Evolutionary conservation across 2,797 vertebrate species (phyloP).

Genomic region (Leptatherina wallacei): DNA sequence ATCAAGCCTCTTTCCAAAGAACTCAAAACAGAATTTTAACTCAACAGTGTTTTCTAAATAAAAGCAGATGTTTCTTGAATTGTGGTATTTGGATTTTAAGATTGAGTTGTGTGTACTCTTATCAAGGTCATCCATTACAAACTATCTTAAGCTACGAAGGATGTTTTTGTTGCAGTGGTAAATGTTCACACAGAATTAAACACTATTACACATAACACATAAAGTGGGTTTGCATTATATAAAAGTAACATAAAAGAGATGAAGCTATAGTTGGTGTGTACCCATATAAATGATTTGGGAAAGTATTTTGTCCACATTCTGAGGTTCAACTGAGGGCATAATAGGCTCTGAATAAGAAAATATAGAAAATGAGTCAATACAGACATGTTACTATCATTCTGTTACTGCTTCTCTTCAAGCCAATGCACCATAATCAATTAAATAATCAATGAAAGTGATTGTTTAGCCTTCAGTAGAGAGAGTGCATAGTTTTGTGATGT

Average conservation of each 20-base stretch:
- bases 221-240: not conserved
- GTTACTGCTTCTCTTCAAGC: constrained; percentile 8
- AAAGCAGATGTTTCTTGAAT: too few species aligned
- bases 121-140: not conserved
- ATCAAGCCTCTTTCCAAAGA: not conserved
- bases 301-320: not conserved
- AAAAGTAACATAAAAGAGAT: not conserved
- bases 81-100: not conserved
- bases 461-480: constrained; percentile 5
- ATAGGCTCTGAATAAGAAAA: constrained; percentile 11
- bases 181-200: constrained; percentile 12
- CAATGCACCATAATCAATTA: constrained; percentile 19
- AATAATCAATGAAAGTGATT: constrained; percentile 48
- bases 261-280: not conserved
- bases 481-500: constrained; percentile 1
- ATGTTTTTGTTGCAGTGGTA: not conserved
- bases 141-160: not conserved
- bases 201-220: not conserved
- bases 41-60: not conserved
- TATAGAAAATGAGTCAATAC: constrained; percentile 39
- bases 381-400: constrained; percentile 22
- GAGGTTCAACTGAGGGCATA: not conserved
- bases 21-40: not conserved
- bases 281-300: not conserved
- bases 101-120: not conserved